Base-by-base conservation (phyloP, 1,140 invertebrate species). In the Papilio glaucus region DNA sequence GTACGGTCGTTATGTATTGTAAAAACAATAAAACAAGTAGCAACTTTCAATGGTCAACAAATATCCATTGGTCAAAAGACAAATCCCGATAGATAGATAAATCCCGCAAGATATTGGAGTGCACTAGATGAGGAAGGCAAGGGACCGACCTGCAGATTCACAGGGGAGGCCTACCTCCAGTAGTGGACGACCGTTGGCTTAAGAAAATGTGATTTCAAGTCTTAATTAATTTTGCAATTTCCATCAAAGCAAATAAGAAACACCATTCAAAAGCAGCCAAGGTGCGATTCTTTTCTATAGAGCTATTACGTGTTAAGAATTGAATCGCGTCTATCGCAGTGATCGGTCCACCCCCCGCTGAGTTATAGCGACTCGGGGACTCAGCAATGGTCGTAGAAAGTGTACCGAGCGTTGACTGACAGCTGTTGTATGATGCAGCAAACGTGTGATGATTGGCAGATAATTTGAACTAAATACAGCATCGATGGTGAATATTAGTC, bases 311-410 rank as follows among this genome's bases (percentile, higher is more conserved):
- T 18, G 15, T 38, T 63, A 7, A 26, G 15, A 63, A 63, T 63
- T 33, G 33, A 39, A 63, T 63, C 33, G 26, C 61, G 12, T 18
- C 7, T 63, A 63, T 33, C 33, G 33, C 42, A 7, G 8, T 33
- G n/a, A 39, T 33, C 33, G 61, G 13, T 63, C 33, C 33, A 38
- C 61, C 38, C 26, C 61, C 61, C 61, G 61, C 61, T 38, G 61
- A 63, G 61, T 10, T 37, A 63, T 63, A 7, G 33, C n/a, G 15
- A 38, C 61, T 33, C 29, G 6, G 8, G 29, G 33, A 15, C 29
- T 38, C 38, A n/a, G n/a, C 29, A 63, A 38, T 18, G 15, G 26
- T 62, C 12, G 26, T 33, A 26, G 61, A 63, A 37, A 63, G 33
- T 63, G 61, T 33, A 18, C 29, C n/a, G n/a, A n/a, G n/a, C n/a